Evolutionary conservation across 2,113 vertebrate species (phyloP), one percentile per base, ranked within the genome.

Genomic region (Indicator maculatus): DNA sequence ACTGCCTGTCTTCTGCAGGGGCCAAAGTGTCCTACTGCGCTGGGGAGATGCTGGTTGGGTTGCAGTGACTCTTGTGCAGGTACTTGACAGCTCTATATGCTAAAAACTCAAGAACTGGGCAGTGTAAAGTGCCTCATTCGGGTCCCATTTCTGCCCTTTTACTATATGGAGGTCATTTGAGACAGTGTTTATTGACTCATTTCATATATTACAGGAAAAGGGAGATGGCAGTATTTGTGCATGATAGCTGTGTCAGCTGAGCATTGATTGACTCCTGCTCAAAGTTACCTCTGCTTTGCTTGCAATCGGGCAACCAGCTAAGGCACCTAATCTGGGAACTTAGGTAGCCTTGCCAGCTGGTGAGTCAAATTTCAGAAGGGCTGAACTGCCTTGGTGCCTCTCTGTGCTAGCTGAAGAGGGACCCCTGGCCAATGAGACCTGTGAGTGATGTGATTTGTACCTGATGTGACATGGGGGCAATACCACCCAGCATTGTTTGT

Each of bases 351-450:
- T 83, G 36, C 50, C 58, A 86, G 65, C 73, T 60, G 45, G 3
- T 55, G 61, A 77, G 24, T 77, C 56, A 71, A 67, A 55, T 80
- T 74, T 72, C 61, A 52, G 76, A 39, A 86, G 56, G 30, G 16
- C 59, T 90, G 72, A 77, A 77, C 13, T 61, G 71, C 26, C 28
- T 74, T 66, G 59, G 50, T 58, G 18, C 28, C 44, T 74, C 39
- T 39, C 36, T 52, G 41, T 60, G 16, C 47, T 64, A 45, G 50
- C 64, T 86, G 67, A 60, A 55, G 50, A 61, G 26, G 53, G 44
- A 94, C 26, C 30, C n/a, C 18, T 3, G 64, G 31, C 23, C 28
- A 20, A 0, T 17, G n/a, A 47, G 26, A 41, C 59, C 33, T 0
- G 0, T 21, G 41, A 20, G 13, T 77, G 23, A 52, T 47, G 45